Evolutionary conservation across 1,140 invertebrate species (phyloP), one percentile per base, ranked within the genome.

Genomic region (Archegozetes longisetosus): DNA sequence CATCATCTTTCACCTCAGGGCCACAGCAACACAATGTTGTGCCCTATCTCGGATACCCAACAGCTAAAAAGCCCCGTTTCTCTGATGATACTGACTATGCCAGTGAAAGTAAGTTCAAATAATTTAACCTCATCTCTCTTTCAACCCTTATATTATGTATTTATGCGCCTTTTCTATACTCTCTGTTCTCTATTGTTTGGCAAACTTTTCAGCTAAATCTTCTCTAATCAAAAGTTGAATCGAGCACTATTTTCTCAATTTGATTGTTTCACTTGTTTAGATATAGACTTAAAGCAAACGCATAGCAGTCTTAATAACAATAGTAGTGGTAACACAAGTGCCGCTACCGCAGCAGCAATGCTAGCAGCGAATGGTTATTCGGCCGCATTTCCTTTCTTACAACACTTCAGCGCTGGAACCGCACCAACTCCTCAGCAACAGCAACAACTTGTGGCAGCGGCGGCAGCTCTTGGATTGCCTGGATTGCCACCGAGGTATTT

Each of bases 341-440:
- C 60, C 27, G 32, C 60, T 14, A 48, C 60, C 4, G 60, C 60
- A 1, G 61, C 61, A 25, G 61, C 61, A n/a, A 62, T 62, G 61
- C 40, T 62, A 13, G 61, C 61, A 4, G 61, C 61, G 4, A 62
- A 62, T 51, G 61, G 61, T n/a, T 62, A 62, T 53, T 48, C 57
- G 26, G 61, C 60, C 12, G 55, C 61, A 9, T 60, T 62, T 29
- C 61, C 61, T 17, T 62, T 62, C 25, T 50, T 62, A 22, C 61
- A 62, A 48, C 61, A 62, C 26, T 60, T 62, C n/a, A 54, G 29
- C 48, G 57, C 32, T 26, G 54, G 26, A 52, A 27, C 61, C 20
- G 25, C 47, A 17, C 60, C 32, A 26, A 55, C 60, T 25, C 28
- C 32, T 17, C 55, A 58, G 17, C 61, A 59, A 60, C 57, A 62